Percentiles rank a stretch among this genome's conserved stretches.
These are phyloP conservation scores for Pteruthius melanotis DNA, from an alignment of 2,113 vertebrate species.

Conservation along the genomic window DNA sequence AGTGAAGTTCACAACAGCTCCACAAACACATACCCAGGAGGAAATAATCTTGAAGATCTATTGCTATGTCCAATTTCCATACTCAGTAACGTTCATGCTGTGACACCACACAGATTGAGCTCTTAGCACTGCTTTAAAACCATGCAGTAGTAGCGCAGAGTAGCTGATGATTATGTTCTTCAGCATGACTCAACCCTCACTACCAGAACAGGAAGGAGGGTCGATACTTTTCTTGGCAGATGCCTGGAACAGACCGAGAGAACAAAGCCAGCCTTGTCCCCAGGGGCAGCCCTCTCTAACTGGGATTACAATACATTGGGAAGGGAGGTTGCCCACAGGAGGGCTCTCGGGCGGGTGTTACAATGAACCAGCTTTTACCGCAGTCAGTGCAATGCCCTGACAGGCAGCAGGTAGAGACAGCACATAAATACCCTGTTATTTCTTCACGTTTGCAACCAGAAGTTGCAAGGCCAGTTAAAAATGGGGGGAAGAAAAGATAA, in stretches of 20 bases:
- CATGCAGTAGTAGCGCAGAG: not conserved
- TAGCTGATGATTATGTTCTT: not conserved
- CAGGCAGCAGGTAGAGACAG: not conserved
- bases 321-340: accelerated
- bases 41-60: not conserved
- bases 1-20: not conserved
- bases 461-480: not conserved
- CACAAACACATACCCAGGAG: not conserved
- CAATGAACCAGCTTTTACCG: not conserved
- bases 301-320: not conserved
- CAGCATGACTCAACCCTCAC: not conserved
- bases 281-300: not conserved
- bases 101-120: not conserved
- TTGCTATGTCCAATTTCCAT: not conserved
- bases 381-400: not conserved
- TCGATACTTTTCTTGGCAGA: not conserved
- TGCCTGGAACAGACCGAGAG: not conserved
- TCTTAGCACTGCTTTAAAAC: not conserved
- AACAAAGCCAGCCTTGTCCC: not conserved
- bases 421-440: not conserved
- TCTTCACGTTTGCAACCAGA: not conserved
- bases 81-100: accelerated
- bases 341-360: not conserved
- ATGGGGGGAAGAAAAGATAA: not conserved
- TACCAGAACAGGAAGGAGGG: not conserved